Base-by-base conservation (phyloP, 1,140 invertebrate genomes). In the Drosophila orena region DNA sequence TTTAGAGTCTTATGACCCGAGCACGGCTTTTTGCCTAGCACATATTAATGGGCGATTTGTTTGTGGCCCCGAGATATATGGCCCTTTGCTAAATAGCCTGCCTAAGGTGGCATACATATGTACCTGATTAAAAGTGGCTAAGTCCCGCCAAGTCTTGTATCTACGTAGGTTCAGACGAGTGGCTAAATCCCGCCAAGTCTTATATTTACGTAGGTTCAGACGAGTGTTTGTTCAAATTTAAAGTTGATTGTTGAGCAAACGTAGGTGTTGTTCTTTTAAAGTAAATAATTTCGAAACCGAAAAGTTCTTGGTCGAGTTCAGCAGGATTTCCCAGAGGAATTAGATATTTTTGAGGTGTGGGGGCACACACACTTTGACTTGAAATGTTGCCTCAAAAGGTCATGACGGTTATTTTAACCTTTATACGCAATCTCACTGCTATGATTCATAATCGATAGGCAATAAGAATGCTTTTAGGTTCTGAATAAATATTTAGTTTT, bases 1-100 rank as follows among this genome's bases (percentile, higher is more conserved):
- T 43, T 40, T 14, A 46, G 56, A 56, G 49, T 47, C 34, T 37
- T 43, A 22, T 38, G 47, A 17, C 54, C 53, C 15, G 50, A 53
- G 30, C 69, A 27, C 50, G 35, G 42, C 40, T 61, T 15, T 50
- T 30, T 34, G 71, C 52, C 35, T 17, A 43, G 56, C 60, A 77
- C 81, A 86, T 85, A 77, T 77, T 77, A 86, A 85, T 81, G 73
- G 59, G 20, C 46, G 11, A 37, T 35, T 20, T 64, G 46, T 66
- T 42, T 55, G 62, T 12, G n/a, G 22, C 44, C 44, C 40, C 47
- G 14, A 61, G 56, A 40, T 30, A 65, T 46, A 37, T 47, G 22
- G 38, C 10, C 22, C 14, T 27, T 46, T 27, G 7, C 14, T 27
- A n/a, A 27, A 2, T 12, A 24, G 22, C 22, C 24, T 47, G 42